phyloP scores from a whole-genome alignment of 35 echinoderm and acorn worm species.

The Antedon bifida region DNA sequence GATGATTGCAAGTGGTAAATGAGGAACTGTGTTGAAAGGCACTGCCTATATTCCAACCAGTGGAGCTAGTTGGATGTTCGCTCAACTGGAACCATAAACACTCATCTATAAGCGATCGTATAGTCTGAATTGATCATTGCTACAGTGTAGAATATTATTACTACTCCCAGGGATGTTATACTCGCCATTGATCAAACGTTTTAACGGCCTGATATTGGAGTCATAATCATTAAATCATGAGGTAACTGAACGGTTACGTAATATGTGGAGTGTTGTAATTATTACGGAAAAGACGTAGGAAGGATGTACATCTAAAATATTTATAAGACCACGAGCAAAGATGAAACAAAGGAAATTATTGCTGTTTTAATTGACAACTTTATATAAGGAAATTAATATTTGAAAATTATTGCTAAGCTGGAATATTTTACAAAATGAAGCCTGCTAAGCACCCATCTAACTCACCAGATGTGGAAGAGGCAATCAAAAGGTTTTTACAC shows the following conservation, averaged over 20 bases:
- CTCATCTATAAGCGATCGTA: not conserved
- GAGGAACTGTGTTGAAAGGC: not conserved
- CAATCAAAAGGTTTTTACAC: not conserved
- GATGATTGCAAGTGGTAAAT: not conserved
- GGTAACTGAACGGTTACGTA: not conserved
- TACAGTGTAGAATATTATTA: not conserved
- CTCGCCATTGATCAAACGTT: not conserved
- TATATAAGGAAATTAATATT: no score
- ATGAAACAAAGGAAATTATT: not conserved
- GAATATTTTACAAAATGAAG: not conserved
- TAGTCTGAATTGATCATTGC: not conserved
- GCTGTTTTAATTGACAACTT: not conserved
- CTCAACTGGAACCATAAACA: not conserved
- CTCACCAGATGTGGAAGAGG: not conserved
- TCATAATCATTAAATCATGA: not conserved
- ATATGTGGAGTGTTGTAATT: not conserved
- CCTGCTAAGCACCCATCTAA: not conserved
- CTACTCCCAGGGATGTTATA: not conserved
- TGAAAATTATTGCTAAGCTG: not conserved
- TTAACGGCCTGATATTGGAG: not conserved
- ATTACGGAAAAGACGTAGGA: not conserved
- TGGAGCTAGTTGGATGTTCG: not conserved
- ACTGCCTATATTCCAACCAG: not conserved
- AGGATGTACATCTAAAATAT: no score
- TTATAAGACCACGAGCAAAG: not conserved